These are phyloP conservation scores for Aspidoscelis tigris DNA, from an alignment of 2,113 vertebrate genomes.

Conservation along the genomic window DNA sequence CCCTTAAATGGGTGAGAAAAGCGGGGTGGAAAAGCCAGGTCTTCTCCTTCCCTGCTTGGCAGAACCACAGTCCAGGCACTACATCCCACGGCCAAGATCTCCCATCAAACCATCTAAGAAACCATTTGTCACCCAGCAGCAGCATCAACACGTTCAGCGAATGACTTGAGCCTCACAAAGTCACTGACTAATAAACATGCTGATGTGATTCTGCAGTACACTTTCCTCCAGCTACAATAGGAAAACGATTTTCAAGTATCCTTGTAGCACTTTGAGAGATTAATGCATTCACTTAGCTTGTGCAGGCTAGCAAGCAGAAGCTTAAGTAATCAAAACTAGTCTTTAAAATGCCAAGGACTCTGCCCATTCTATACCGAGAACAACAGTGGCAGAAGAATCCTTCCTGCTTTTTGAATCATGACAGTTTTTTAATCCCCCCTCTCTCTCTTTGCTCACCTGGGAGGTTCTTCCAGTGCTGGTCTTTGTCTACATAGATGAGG, in stretches of 20 bases:
- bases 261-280: no score
- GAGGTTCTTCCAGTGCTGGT: conserved; percentile 32
- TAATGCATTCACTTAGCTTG: no score
- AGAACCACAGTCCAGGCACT: no score
- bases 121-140: background rate
- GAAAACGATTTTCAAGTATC: no score
- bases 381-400: background rate
- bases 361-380: background rate
- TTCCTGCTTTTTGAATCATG: no score
- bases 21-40: no score
- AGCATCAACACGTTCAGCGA: background rate
- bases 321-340: background rate
- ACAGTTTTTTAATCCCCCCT: background rate
- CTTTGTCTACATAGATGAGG: conserved; percentile 43
- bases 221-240: background rate
- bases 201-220: background rate
- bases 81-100: background rate
- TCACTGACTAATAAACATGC: background rate
- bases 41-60: background rate
- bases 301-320: background rate
- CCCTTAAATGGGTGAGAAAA: no score
- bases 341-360: background rate
- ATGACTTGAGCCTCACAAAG: background rate
- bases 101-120: background rate
- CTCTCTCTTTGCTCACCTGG: conserved; percentile 27